Evolutionary conservation across 1,140 invertebrate species (phyloP).

Genomic region (Reticulitermes speratus): DNA sequence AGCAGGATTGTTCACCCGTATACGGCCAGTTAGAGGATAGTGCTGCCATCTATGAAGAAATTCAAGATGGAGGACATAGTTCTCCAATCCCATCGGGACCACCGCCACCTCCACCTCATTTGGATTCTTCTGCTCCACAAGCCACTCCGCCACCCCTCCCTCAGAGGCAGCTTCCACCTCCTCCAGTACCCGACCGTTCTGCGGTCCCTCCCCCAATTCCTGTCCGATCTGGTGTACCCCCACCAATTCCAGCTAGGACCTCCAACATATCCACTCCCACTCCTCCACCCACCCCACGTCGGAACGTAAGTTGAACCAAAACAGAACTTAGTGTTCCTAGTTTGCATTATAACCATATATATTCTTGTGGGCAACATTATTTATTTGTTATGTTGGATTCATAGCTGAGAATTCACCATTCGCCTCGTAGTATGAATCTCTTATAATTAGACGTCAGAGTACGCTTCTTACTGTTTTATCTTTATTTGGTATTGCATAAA

Average conservation of each 20-base stretch:
- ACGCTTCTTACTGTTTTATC: not conserved
- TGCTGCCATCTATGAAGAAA: constrained; percentile 57
- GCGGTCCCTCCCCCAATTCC: constrained; percentile 62
- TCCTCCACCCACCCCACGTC: not conserved
- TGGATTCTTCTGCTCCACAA: constrained; percentile 28
- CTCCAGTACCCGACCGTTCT: constrained; percentile 36
- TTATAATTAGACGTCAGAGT: not conserved
- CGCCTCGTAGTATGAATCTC: not conserved
- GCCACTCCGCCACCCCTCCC: constrained; percentile 50
- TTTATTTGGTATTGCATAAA: not conserved
- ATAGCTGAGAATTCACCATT: not conserved
- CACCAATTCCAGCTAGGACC: constrained; percentile 66
- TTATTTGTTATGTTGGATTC: no score
- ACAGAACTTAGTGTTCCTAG: not conserved
- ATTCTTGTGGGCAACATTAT: no score
- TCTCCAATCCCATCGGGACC: constrained; percentile 45
- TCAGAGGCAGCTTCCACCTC: constrained; percentile 55
- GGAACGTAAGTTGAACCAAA: not conserved
- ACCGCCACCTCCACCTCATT: constrained; percentile 56
- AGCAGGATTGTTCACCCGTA: not conserved
- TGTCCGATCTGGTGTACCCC: constrained; percentile 61
- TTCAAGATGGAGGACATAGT: constrained; percentile 50
- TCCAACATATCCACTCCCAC: not conserved
- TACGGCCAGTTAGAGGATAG: constrained; percentile 42
- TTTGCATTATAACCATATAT: no score